Evolutionary conservation across 2,888 invertebrate genomes (phyloP).

Genomic region (Physocephala rufipes): DNA sequence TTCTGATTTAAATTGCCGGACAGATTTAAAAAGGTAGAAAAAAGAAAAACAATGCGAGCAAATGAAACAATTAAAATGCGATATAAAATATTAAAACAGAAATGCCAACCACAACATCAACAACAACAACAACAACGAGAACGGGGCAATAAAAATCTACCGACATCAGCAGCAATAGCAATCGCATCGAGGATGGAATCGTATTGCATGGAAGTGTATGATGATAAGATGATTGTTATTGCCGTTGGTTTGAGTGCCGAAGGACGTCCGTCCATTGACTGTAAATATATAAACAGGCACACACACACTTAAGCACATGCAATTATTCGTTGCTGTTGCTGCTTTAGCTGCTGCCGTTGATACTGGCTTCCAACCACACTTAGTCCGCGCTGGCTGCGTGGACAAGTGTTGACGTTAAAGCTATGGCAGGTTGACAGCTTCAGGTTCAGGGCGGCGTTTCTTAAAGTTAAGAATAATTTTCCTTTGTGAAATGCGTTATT

Average conservation of each 20-base stretch:
- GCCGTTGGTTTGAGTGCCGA: conserved; percentile 41
- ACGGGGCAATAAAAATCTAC: conserved; percentile 27
- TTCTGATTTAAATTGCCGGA: not conserved
- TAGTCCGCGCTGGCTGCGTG: conserved; percentile 38
- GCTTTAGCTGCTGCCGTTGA: conserved; percentile 31
- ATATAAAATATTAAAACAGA: conserved; percentile 18
- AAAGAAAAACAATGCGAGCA: conserved; percentile 6
- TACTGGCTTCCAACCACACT: conserved; percentile 34
- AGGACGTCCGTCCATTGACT: conserved; percentile 53
- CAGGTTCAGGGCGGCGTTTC: not conserved
- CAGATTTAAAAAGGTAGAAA: not conserved
- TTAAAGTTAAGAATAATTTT: too few relatives aligned
- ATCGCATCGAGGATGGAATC: conserved; percentile 17
- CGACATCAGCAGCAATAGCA: conserved; percentile 22
- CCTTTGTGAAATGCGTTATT: too few relatives aligned
- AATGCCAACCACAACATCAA: conserved; percentile 4
- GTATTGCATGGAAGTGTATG: conserved; percentile 31
- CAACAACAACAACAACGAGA: conserved; percentile 34
- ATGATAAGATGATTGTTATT: conserved; percentile 28
- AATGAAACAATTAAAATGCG: conserved; percentile 25
- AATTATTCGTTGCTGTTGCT: conserved; percentile 34
- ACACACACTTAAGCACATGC: not conserved
- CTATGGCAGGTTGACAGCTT: conserved; percentile 5
- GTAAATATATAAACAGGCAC: conserved; percentile 29
- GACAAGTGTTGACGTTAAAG: conserved; percentile 51